Evolutionary conservation across 37 sponge, comb jelly and placozoan genomes (phyloP), one percentile per base, ranked within the genome.

Genomic region (Hormiphora californensis): DNA sequence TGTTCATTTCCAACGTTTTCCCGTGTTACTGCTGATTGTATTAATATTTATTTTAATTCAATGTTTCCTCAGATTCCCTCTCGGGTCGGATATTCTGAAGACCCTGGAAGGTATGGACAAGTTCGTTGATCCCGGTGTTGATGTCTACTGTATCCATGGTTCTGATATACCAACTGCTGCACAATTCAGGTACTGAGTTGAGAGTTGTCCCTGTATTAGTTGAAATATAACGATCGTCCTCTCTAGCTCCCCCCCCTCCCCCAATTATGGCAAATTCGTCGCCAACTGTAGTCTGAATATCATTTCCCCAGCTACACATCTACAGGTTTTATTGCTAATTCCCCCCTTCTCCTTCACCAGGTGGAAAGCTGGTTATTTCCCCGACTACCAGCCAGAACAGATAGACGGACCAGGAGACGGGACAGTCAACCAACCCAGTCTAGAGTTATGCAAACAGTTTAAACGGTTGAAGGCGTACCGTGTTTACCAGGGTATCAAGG

Each of bases 151-250:
- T 73, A 12, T 73, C 35, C 46, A 73, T 30, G 81, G 81, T 2
- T n/a, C 28, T 39, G 81, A 73, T 0, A 73, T 73, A 21, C 81
- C 81, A 15, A 73, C 81, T n/a, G 81, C 81, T n/a, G 81, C 81
- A n/a, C 81, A 73, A 40, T 73, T 73, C 44, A 73, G 81, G 81
- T 73, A n/a, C n/a, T n/a, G n/a, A n/a, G n/a, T n/a, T n/a, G n/a
- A n/a, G n/a, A n/a, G n/a, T n/a, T n/a, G n/a, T n/a, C n/a, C n/a
- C n/a, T n/a, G n/a, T n/a, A n/a, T n/a, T n/a, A n/a, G n/a, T n/a
- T 12, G 51, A 8, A 46, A 46, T 46, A 15, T 46, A 15, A 8
- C 12, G 51, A 46, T 46, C 8, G 8, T 46, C 51, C 11, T 46
- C 51, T 46, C 12, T 8, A 12, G 51, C 12, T 17, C 51, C 8